phyloP scores from a whole-genome alignment of 2,113 vertebrate genomes.

The Coryphaenoides rupestris region DNA sequence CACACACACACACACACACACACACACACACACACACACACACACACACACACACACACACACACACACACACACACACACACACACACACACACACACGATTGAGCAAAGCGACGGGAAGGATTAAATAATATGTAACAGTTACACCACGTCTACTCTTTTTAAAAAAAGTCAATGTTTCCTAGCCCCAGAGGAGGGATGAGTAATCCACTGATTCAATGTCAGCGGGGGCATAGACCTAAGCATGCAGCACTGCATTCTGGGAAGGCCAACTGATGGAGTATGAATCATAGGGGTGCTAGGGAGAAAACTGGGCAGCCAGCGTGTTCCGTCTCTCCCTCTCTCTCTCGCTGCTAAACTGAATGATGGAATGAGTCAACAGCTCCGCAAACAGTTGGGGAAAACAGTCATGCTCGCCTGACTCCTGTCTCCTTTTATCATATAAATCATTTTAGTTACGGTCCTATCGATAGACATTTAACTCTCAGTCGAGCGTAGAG shows the following conservation, averaged over 20 bases:
- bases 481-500: no score
- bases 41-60: background rate
- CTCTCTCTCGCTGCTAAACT: no score
- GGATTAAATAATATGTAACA: no score
- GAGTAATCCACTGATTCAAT: conserved; percentile 58
- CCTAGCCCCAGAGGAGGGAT: conserved; percentile 41
- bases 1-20: conserved; percentile 6
- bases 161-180: no score
- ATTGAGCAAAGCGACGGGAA: no score
- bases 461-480: no score
- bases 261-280: conserved; percentile 58
- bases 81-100: conserved; percentile 6
- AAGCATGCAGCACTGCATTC: conserved; percentile 52
- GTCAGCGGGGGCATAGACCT: conserved; percentile 47
- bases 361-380: conserved; percentile 51
- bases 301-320: conserved; percentile 50
- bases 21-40: conserved; percentile 1
- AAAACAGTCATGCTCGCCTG: conserved; percentile 17
- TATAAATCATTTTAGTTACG: no score
- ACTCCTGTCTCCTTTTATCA: no score
- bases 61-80: background rate
- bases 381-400: conserved; percentile 60
- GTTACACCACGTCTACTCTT: no score
- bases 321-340: conserved; percentile 54
- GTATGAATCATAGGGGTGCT: conserved; percentile 62